Evolutionary conservation across 2,113 vertebrate species (phyloP).

Genomic region (Regulus satrapa): DNA sequence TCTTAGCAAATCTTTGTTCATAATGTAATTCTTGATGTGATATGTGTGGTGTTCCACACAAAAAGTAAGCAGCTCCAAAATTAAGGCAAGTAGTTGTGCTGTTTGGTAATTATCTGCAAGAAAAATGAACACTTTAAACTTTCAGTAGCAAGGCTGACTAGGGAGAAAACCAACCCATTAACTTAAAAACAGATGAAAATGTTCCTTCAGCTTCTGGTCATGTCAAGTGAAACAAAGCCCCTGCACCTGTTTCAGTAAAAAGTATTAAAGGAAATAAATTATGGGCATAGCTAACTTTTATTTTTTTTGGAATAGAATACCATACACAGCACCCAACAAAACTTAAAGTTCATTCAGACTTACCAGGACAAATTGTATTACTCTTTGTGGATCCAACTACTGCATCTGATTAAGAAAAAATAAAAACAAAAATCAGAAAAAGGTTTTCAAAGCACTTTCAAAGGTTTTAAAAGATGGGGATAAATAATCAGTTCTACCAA

Average conservation of each 20-base stretch:
- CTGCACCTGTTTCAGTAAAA: neutral
- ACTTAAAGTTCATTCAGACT: slow-evolving; percentile 8
- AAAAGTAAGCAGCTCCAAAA: slow-evolving; percentile 94
- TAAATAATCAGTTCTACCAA: neutral
- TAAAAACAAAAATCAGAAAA: neutral
- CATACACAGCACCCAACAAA: neutral
- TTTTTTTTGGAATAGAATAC: neutral
- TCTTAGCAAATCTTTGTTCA: slow-evolving; percentile 96
- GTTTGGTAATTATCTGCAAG: slow-evolving; percentile 95
- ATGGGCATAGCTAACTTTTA: neutral
- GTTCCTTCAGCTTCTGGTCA: neutral
- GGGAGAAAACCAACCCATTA: neutral
- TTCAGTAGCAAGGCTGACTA: neutral
- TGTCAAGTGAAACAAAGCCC: neutral
- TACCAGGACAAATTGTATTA: slow-evolving; percentile 92
- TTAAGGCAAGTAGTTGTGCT: slow-evolving; percentile 93
- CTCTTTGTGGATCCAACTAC: slow-evolving; percentile 83
- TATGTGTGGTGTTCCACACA: slow-evolving; percentile 98
- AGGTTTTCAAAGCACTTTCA: neutral
- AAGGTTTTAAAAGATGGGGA: neutral
- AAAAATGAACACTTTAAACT: neutral
- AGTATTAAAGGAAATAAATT: neutral
- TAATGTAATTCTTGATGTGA: slow-evolving; percentile 98
- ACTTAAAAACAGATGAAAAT: neutral
- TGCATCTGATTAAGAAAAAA: slow-evolving; percentile 77